Evolutionary conservation across 2,113 vertebrate species (phyloP).

Genomic region (Vireo altiloquus): DNA sequence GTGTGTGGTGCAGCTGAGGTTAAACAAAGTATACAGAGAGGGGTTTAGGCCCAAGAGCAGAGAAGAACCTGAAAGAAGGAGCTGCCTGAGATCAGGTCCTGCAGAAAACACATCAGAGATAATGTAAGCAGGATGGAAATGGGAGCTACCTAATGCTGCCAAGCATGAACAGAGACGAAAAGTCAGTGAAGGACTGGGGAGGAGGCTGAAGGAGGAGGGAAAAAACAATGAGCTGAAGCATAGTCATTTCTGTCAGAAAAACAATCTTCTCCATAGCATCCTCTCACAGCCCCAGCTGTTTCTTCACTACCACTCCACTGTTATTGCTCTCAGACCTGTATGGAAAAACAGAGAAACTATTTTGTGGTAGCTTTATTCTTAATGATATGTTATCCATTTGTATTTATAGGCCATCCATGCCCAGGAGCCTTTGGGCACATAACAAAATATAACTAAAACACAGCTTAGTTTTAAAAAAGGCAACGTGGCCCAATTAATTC

Average conservation of each 20-base stretch:
- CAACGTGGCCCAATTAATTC: conserved; percentile 70
- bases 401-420: conserved; percentile 59
- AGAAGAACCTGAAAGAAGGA: neutral
- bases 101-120: conserved; percentile 14
- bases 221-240: neutral
- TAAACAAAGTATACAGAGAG: neutral
- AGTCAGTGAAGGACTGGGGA: neutral
- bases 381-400: conserved; percentile 30
- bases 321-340: neutral
- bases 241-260: neutral
- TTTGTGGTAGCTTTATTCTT: conserved; percentile 4
- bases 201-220: neutral
- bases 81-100: neutral
- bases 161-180: conserved; percentile 1
- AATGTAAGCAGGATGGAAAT: neutral
- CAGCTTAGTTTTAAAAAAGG: conserved; percentile 61
- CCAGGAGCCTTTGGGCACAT: conserved; percentile 43
- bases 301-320: neutral
- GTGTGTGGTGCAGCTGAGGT: neutral
- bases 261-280: neutral
- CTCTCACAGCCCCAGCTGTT: neutral
- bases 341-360: neutral
- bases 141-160: neutral
- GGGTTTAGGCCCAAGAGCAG: neutral
- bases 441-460: conserved; percentile 66